Evolutionary conservation across 2,113 vertebrate species (phyloP), one percentile per base, ranked within the genome.

Genomic region (Nanorana parkeri): DNA sequence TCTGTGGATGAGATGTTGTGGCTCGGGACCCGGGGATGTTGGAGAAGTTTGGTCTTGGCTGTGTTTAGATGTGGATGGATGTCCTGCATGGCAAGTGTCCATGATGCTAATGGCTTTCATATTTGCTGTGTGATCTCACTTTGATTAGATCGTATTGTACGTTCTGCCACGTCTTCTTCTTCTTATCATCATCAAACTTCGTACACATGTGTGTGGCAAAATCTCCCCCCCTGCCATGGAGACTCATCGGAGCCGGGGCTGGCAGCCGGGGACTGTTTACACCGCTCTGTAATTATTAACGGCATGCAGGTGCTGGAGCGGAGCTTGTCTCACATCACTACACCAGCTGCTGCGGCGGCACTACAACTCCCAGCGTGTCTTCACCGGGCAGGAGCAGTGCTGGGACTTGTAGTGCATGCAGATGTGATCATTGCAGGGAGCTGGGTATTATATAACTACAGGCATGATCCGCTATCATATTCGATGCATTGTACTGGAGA

Each of bases 261-360:
- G 55, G 1, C 13, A 61, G 3, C 3, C 41, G 11, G 41, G 4
- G 4, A 5, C 4, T 63, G 71, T 74, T 60, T 58, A 29, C 60
- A 19, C 26, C 54, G 16, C 55, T 32, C 1, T 75, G 72, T 75
- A 75, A 75, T 75, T 16, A 75, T 75, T 61, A 61, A 61, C 72
- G 1, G 41, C 15, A 29, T 17, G 7, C 16, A n/a, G 47, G 47
- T 71, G 54, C 68, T 11, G 54, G 41, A 5, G 60, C 4, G 11
- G 21, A 1, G 4, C 3, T 24, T 24, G 11, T 63, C 10, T 63
- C 3, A 8, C 60, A 23, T 63, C 41, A 24, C 5, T 1, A 3
- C 20, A 21, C 56, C 17, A 58, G 17, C 56, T 21, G 20, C n/a
- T 1, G n/a, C n/a, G 16, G 36, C n/a, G 67, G 67, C 3, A 47